Evolutionary conservation across 2,113 vertebrate species (phyloP).

Genomic region (Ardeotis arabs): DNA sequence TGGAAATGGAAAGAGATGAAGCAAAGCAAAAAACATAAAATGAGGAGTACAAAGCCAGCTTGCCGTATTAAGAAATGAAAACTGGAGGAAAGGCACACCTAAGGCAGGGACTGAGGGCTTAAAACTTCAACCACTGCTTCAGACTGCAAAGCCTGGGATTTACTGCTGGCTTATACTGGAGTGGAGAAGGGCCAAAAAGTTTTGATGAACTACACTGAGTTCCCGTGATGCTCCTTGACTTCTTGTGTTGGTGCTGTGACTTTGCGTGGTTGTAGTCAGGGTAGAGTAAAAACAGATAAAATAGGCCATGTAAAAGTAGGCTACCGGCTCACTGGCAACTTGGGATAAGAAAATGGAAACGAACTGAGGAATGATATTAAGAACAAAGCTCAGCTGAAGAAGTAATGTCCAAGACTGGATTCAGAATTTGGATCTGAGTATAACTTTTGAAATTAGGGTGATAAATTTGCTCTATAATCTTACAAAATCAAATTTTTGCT

Average conservation of each 20-base stretch:
- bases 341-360: not conserved
- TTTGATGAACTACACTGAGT: not conserved
- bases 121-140: not conserved
- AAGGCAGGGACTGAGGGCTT: not conserved
- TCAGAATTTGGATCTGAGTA: not conserved
- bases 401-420: not conserved
- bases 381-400: not conserved
- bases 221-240: not conserved
- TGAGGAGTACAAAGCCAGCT: not conserved
- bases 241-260: not conserved
- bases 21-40: not conserved
- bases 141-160: not conserved
- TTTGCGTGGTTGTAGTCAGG: not conserved
- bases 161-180: not conserved
- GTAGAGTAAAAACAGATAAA: not conserved
- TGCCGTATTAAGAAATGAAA: not conserved
- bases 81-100: not conserved
- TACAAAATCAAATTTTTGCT: not conserved
- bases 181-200: not conserved
- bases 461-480: not conserved
- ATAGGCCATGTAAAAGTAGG: not conserved
- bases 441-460: not conserved
- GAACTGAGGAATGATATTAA: not conserved
- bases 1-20: slow-evolving; percentile 17
- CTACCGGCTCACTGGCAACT: not conserved